Conservation (phyloP, 2,888 invertebrate species). For the Smittia aterrima region DNA sequence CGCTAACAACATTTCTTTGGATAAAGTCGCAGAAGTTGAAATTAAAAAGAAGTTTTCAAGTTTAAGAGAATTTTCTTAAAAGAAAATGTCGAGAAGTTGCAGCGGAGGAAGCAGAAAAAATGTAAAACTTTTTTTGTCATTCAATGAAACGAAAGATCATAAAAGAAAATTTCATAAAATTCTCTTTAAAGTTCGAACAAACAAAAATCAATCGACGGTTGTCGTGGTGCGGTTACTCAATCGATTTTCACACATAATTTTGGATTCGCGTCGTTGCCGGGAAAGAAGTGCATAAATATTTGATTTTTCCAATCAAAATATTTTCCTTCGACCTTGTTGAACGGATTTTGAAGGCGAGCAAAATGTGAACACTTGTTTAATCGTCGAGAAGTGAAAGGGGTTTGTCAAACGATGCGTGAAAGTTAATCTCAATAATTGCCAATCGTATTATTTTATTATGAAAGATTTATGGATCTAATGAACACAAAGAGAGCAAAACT, state of each 20-base stretch:
- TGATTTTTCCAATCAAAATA: constrained; percentile 14
- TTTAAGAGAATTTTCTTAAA: background rate
- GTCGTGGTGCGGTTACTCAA: constrained; percentile 2
- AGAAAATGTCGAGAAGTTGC: constrained; percentile 23
- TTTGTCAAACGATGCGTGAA: background rate
- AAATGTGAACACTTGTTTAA: constrained; percentile 38
- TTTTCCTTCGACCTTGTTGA: background rate
- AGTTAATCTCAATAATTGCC: constrained; percentile 24
- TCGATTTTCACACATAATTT: constrained; percentile 8
- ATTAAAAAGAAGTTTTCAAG: background rate
- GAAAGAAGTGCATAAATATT: constrained; percentile 12
- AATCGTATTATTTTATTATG: constrained; percentile 22
- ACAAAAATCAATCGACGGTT: background rate
- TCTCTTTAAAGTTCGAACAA: constrained; percentile 35
- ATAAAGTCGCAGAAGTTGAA: background rate
- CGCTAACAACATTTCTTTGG: constrained; percentile 10
- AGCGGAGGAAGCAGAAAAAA: background rate
- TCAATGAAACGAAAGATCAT: background rate
- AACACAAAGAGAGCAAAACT: background rate
- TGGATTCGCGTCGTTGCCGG: background rate
- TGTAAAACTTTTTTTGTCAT: background rate
- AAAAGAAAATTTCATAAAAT: background rate
- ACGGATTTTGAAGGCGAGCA: background rate
- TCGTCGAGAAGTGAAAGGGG: constrained; percentile 19
- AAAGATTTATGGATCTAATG: constrained; percentile 23